A percentile compares a stretch with the other conserved stretches of the same genome.
Evolutionary conservation across 2,888 invertebrate genomes (phyloP).

Genomic region (Eilema depressum): DNA sequence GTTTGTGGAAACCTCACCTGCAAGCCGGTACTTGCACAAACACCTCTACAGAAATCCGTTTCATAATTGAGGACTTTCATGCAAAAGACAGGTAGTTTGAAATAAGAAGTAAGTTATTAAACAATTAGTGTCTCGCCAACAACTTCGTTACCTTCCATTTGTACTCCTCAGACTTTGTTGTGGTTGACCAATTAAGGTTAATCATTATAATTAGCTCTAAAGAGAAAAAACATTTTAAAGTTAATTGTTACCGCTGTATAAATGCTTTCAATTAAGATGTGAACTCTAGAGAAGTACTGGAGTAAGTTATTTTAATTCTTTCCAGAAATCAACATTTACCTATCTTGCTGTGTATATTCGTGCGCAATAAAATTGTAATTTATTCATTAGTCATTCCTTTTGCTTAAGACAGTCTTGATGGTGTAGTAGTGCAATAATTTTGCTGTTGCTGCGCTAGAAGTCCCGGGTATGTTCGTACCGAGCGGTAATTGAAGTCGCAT

Average conservation of each 20-base stretch:
- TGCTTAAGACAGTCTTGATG: background rate
- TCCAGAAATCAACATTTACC: background rate
- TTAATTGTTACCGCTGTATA: background rate
- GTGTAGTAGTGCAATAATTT: background rate
- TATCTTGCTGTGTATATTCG: background rate
- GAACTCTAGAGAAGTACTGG: background rate
- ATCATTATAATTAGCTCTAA: constrained; percentile 28
- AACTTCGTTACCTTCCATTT: constrained; percentile 6
- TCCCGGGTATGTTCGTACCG: background rate
- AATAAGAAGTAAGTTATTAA: background rate
- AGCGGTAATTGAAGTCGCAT: too few species aligned
- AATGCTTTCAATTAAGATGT: constrained; percentile 1
- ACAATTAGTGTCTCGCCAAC: background rate
- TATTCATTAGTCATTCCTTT: background rate
- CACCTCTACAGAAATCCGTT: too few species aligned
- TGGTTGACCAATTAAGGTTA: constrained; percentile 28
- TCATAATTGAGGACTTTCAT: too few species aligned
- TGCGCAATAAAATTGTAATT: background rate
- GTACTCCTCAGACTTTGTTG: background rate
- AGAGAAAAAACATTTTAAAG: constrained; percentile 8
- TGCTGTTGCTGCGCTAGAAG: background rate
- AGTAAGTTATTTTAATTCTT: background rate
- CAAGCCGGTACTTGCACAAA: too few species aligned
- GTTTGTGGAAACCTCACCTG: too few species aligned
- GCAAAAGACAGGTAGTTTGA: background rate